Percentiles rank a stretch among this genome's conserved stretches.
phyloP scores from a whole-genome alignment of 2,888 invertebrate genomes.

The Caenorhabditis imperialis region DNA sequence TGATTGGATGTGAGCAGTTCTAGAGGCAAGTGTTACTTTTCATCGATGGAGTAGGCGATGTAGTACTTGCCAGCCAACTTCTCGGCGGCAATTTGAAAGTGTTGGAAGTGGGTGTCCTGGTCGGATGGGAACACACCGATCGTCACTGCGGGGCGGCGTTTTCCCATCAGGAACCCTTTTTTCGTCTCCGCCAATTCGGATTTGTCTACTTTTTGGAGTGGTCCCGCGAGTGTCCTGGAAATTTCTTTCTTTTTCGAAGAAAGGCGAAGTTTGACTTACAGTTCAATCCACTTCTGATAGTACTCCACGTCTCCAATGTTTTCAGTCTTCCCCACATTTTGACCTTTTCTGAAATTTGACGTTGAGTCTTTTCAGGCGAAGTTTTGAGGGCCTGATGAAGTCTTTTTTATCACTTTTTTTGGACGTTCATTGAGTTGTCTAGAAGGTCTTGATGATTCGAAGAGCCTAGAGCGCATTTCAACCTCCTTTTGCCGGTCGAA shows the following conservation, averaged over 20 bases:
- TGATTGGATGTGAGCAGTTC: too few relatives aligned
- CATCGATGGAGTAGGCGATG: constrained; percentile 56
- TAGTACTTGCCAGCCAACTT: constrained; percentile 72
- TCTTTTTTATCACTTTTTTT: neutral
- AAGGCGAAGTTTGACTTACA: constrained; percentile 46
- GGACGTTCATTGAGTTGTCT: too few relatives aligned
- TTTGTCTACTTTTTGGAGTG: constrained; percentile 17
- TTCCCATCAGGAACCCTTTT: constrained; percentile 33
- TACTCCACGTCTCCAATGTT: constrained; percentile 68
- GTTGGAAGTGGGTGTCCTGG: constrained; percentile 54
- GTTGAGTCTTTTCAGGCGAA: too few relatives aligned
- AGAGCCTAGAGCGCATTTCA: too few relatives aligned
- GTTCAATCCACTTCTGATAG: constrained; percentile 68
- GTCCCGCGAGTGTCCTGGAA: constrained; percentile 4
- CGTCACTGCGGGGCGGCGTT: constrained; percentile 63
- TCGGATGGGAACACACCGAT: constrained; percentile 66
- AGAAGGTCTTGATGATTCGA: too few relatives aligned
- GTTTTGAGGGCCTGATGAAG: too few relatives aligned
- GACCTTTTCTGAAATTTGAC: constrained; percentile 61
- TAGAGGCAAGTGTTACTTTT: too few relatives aligned
- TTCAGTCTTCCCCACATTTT: constrained; percentile 66
- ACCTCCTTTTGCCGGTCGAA: too few relatives aligned
- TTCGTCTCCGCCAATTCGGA: constrained; percentile 31
- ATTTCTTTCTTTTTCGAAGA: neutral
- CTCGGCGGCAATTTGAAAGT: constrained; percentile 68